Evolutionary conservation across 2,797 vertebrate species (phyloP).

Genomic region (Natrix natrix): DNA sequence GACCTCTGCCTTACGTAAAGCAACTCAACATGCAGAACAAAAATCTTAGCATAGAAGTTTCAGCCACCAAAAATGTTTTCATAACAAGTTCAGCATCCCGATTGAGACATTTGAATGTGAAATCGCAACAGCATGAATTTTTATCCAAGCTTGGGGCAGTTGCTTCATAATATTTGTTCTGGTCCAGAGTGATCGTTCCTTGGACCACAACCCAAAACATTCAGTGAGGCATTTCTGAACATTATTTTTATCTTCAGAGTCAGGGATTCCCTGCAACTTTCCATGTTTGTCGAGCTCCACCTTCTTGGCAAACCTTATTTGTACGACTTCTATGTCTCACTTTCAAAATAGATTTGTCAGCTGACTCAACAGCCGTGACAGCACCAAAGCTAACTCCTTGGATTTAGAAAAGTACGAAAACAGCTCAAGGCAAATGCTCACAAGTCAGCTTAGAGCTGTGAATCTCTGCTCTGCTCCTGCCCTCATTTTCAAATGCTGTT

Average conservation of each 20-base stretch:
- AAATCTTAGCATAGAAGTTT: not conserved
- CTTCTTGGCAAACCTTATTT: not conserved
- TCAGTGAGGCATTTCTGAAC: not conserved
- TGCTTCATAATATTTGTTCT: not conserved
- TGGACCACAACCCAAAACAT: rapidly evolving
- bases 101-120: constrained; percentile 6
- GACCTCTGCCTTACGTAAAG: not conserved
- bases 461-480: not conserved
- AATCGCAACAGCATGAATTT: not conserved
- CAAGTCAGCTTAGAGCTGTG: not conserved
- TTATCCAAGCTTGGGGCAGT: not conserved
- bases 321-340: not conserved
- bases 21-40: not conserved
- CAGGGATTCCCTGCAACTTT: not conserved
- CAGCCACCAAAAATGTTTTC: not conserved
- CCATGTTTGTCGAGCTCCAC: not conserved
- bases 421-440: constrained; percentile 29
- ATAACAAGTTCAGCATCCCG: not conserved
- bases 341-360: constrained; percentile 45
- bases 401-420: not conserved
- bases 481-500: rapidly evolving
- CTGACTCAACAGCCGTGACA: not conserved
- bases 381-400: not conserved
- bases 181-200: not conserved
- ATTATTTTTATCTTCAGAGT: not conserved